A percentile compares a stretch with the other conserved stretches of the same genome.
Evolutionary conservation across 2,797 vertebrate species (phyloP).

Genomic region (Melanogrammus aeglefinus): DNA sequence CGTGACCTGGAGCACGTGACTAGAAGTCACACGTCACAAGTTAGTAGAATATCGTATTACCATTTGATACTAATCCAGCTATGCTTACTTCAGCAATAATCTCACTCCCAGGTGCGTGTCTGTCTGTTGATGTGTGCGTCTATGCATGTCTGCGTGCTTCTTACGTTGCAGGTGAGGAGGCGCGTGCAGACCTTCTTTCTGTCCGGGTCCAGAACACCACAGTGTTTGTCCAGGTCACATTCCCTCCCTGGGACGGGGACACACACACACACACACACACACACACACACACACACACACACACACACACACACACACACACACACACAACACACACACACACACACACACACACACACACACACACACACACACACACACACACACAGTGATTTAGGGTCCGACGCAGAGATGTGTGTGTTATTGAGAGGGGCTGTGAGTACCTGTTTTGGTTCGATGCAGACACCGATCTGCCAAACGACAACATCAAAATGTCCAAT

Average conservation of each 20-base stretch:
- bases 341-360: no score
- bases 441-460: background rate
- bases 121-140: constrained; percentile 8
- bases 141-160: constrained; percentile 23
- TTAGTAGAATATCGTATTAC: background rate
- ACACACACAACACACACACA: constrained; percentile 30
- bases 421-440: background rate
- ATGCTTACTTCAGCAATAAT: no score
- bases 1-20: background rate
- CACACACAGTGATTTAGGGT: constrained; percentile 15
- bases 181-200: constrained; percentile 92
- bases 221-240: constrained; percentile 91
- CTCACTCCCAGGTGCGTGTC: no score
- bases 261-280: constrained; percentile 36
- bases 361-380: constrained; percentile 28
- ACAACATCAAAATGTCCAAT: background rate
- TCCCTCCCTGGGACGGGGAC: constrained; percentile 80
- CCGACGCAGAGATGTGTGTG: background rate
- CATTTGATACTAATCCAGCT: background rate
- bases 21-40: background rate
- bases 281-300: constrained; percentile 15
- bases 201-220: constrained; percentile 88
- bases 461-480: background rate
- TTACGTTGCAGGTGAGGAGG: constrained; percentile 92
- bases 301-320: constrained; percentile 30